Evolutionary conservation across 2,797 vertebrate species (phyloP), one percentile per base, ranked within the genome.

Genomic region (Babyrousa celebensis): DNA sequence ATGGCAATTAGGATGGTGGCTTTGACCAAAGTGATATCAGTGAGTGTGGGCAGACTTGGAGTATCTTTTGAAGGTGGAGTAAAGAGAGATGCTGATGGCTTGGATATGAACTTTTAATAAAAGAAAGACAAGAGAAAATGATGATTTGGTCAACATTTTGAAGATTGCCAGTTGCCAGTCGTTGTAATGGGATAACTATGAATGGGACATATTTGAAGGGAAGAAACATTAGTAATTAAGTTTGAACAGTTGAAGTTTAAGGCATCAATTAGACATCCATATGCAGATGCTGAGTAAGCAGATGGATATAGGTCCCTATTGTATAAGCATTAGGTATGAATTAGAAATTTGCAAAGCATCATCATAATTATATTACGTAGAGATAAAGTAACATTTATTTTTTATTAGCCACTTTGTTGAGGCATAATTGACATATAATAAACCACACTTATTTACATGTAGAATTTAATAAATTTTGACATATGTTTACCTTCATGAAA

Each of bases 371-470:
- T 71, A 78, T n/a, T 58, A 58, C 4, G 58, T 43, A 58, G 58
- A 85, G 75, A 78, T 27, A 74, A 29, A 6, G 25, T 62, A 75
- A 36, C 12, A 58, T 85, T 85, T 6, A 4, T 16, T 71, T 77
- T 92, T 74, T 27, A n/a, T 48, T 71, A 84, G 70, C 32, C 91
- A 27, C 29, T 85, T 36, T 83, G 15, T 58, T 74, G 65, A 52
- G 20, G 9, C 52, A 18, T 68, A 32, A 48, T 17, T 88, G 23
- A 70, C 11, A 52, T 88, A 27, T 48, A 71, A 40, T n/a, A n/a
- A 83, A 29, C 29, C 12, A 85, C 12, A 54, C 25, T 58, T 75
- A 36, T 12, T 74, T 77, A 62, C 32, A 5, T 48, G 27, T n/a
- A 60, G 20, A 48, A 40, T 67, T 79, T 63, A 10, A 32, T 93